Conservation (phyloP, 1,140 invertebrate species). For the Chlorops oryzae region DNA sequence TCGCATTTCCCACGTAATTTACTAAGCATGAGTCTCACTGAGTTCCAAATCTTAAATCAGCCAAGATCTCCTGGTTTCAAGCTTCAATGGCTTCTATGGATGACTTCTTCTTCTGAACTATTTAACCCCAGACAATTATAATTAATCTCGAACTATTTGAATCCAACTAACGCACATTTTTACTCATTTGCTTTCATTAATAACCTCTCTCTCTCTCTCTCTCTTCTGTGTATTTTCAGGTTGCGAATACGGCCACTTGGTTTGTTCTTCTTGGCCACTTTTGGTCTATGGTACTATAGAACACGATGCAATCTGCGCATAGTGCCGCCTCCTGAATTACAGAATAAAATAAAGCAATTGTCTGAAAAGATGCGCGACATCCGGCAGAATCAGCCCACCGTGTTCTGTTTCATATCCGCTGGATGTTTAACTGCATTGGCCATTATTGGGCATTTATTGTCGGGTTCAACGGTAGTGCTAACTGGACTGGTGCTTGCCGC, state of each 20-base stretch:
- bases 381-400: conserved; percentile 25
- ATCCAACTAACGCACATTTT: no score
- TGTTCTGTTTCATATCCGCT: conserved; percentile 32
- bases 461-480: conserved; percentile 33
- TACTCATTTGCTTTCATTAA: no score
- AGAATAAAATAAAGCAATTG: conserved; percentile 21
- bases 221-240: conserved; percentile 15
- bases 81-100: no score
- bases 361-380: conserved; percentile 15
- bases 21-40: no score
- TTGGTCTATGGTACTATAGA: conserved; percentile 39
- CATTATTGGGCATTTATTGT: conserved; percentile 36
- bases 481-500: conserved; percentile 30
- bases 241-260: conserved; percentile 34
- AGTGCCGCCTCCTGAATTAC: conserved; percentile 32
- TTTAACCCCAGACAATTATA: no score
- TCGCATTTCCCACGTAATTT: no score
- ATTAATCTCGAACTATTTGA: no score
- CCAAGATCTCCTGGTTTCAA: no score
- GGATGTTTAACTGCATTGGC: conserved; percentile 30
- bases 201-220: neutral
- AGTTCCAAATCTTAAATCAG: no score
- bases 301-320: conserved; percentile 37
- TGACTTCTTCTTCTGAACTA: no score
- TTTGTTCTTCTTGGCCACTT: conserved; percentile 31